These are phyloP conservation scores for Hapalemur alaotrensis DNA, from an alignment of 2,797 vertebrate species.

Conservation along the genomic window DNA sequence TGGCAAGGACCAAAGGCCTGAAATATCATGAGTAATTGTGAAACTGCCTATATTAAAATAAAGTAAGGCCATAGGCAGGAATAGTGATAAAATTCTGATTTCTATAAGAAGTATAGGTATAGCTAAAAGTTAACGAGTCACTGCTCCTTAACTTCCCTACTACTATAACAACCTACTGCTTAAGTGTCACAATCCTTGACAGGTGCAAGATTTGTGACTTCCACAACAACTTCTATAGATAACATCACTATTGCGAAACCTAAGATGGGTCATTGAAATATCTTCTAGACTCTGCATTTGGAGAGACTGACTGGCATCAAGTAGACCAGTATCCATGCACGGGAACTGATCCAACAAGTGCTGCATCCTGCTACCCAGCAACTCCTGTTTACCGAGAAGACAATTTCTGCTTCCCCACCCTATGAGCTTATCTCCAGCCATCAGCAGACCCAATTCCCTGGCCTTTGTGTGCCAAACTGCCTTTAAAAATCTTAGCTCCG, in stretches of 20 bases:
- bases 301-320: not conserved
- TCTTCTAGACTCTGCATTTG: not conserved
- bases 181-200: not conserved
- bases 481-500: not conserved
- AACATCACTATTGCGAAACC: not conserved
- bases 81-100: not conserved
- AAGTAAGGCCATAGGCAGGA: not conserved
- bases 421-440: not conserved
- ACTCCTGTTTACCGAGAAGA: not conserved
- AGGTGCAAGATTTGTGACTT: not conserved
- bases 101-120: not conserved
- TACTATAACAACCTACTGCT: not conserved
- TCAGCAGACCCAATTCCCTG: not conserved
- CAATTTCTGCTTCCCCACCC: not conserved
- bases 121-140: too few relatives aligned
- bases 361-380: not conserved
- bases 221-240: not conserved
- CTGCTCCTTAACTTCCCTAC: not conserved
- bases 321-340: not conserved
- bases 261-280: not conserved
- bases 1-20: not conserved
- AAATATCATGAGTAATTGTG: not conserved
- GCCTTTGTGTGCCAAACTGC: not conserved
- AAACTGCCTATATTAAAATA: not conserved
- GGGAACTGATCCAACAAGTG: not conserved